Evolutionary conservation across 2,113 vertebrate genomes (phyloP).

Genomic region (Strix uralensis): DNA sequence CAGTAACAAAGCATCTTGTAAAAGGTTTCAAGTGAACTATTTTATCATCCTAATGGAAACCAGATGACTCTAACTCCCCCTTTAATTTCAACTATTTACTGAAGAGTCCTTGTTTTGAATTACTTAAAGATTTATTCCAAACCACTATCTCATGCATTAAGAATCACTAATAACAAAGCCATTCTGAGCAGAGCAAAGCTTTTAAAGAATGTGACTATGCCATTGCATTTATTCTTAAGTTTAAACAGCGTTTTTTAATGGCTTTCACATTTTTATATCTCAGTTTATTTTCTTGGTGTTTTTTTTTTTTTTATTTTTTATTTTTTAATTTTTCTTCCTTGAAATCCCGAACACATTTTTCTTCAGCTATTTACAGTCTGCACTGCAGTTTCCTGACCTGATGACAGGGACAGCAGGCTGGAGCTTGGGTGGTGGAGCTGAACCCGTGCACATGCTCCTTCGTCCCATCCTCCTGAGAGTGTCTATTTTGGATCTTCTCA

Average conservation of each 20-base stretch:
- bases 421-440: background rate
- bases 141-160: constrained; percentile 77
- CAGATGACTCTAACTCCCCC: constrained; percentile 89
- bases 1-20: constrained; percentile 93
- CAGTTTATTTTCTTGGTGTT: background rate
- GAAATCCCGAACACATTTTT: background rate
- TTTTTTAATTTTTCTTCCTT: background rate
- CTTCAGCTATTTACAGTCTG: background rate
- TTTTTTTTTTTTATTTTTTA: background rate
- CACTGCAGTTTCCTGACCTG: background rate
- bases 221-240: constrained; percentile 54
- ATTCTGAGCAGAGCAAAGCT: constrained; percentile 67
- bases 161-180: constrained; percentile 73
- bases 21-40: constrained; percentile 96
- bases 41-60: constrained; percentile 99
- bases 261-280: constrained; percentile 60
- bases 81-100: constrained; percentile 90
- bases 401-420: background rate
- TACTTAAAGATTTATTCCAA: constrained; percentile 83
- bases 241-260: constrained; percentile 42
- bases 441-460: background rate
- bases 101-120: constrained; percentile 84
- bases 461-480: background rate
- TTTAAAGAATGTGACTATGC: constrained; percentile 66
- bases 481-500: background rate